Conservation (phyloP, 2,797 vertebrate genomes). For the Sebastes itinus region DNA sequence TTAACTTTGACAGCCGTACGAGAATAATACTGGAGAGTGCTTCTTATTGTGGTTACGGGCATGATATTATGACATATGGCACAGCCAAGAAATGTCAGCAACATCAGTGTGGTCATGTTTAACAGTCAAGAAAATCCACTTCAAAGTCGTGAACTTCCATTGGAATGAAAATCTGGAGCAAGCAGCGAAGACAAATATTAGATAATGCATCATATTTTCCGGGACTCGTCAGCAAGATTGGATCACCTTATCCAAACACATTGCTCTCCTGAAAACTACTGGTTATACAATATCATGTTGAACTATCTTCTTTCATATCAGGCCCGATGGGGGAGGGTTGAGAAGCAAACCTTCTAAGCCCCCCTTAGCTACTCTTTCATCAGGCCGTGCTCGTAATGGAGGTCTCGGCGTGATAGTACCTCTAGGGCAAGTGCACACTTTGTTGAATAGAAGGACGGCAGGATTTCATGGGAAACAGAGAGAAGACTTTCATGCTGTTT, state of each 20-base stretch:
- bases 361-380: conserved; percentile 76
- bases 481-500: conserved; percentile 40
- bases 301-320: conserved; percentile 66
- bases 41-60: not conserved
- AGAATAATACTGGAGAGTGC: not conserved
- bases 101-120: conserved; percentile 4
- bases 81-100: conserved; percentile 12
- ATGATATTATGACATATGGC: not conserved
- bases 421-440: conserved; percentile 51
- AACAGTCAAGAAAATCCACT: not conserved
- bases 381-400: conserved; percentile 73
- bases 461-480: conserved; percentile 76
- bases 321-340: conserved; percentile 46
- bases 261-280: not conserved
- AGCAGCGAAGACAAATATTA: not conserved
- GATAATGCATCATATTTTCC: not conserved
- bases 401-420: conserved; percentile 57
- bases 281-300: conserved; percentile 47
- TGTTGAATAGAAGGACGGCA: conserved; percentile 46
- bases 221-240: not conserved
- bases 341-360: conserved; percentile 62
- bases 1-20: too few relatives aligned
- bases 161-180: not conserved
- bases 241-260: conserved; percentile 27
- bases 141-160: not conserved